Conservation (phyloP, 2,797 vertebrate genomes). For the Enoplosus armatus region DNA sequence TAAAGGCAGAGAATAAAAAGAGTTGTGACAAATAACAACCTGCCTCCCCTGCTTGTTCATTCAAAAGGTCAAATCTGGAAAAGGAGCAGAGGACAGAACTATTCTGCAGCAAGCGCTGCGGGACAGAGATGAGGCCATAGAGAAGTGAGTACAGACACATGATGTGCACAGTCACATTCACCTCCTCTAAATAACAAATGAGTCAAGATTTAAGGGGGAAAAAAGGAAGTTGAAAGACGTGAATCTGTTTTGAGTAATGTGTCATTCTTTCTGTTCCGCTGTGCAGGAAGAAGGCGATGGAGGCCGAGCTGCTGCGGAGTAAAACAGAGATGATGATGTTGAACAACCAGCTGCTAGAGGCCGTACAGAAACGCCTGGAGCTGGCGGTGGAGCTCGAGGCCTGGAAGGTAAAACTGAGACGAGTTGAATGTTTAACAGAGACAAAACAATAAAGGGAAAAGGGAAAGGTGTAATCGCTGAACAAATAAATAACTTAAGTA, state of each 20-base stretch:
- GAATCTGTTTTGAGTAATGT: constrained; percentile 35
- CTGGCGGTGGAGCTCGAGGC: constrained; percentile 88
- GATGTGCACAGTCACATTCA: not conserved
- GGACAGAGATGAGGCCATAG: constrained; percentile 89
- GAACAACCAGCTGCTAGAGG: constrained; percentile 89
- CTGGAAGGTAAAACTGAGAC: constrained; percentile 85
- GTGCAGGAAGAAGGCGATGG: constrained; percentile 88
- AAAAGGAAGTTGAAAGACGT: constrained; percentile 17
- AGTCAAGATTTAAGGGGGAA: constrained; percentile 19
- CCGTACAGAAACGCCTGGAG: constrained; percentile 88
- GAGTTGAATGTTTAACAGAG: constrained; percentile 12
- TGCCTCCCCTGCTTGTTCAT: not conserved
- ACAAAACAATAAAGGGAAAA: not conserved
- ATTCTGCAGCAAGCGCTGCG: constrained; percentile 86
- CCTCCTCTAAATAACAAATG: constrained; percentile 9
- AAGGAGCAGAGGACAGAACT: constrained; percentile 56
- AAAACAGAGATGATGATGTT: constrained; percentile 85
- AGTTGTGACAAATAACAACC: not conserved
- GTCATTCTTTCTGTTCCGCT: constrained; percentile 40
- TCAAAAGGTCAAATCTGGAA: constrained; percentile 46
- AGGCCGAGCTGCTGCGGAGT: constrained; percentile 86
- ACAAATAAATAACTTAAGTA: not conserved
- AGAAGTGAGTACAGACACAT: constrained; percentile 82
- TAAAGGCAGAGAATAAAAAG: not conserved
- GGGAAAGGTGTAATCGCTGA: not conserved